Conservation (phyloP, 2,113 vertebrate genomes). For the Lophotis ruficrista region DNA sequence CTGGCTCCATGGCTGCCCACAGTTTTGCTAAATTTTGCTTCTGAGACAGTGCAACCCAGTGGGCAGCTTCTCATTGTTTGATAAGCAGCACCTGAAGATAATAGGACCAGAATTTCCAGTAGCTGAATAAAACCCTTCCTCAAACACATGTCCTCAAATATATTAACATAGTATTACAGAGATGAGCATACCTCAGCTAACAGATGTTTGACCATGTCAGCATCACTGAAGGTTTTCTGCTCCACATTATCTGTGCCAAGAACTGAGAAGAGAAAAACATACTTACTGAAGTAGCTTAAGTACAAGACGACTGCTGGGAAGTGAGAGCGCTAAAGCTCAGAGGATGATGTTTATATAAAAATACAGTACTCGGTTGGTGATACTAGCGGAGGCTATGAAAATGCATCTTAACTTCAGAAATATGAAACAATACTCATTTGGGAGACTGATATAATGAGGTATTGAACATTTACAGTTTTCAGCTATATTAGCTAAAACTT, state of each 20-base stretch:
- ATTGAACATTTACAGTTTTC: not conserved
- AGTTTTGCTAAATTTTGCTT: not conserved
- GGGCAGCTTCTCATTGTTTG: not conserved
- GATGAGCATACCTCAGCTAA: slow-evolving; percentile 85
- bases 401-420: not conserved
- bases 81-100: not conserved
- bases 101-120: not conserved
- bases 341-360: not conserved
- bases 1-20: not conserved
- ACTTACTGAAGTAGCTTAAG: not conserved
- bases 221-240: slow-evolving; percentile 89
- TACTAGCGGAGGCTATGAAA: not conserved
- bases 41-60: not conserved
- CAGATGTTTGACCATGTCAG: slow-evolving; percentile 91
- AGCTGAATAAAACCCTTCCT: not conserved
- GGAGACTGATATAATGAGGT: not conserved
- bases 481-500: not conserved
- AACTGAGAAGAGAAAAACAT: slow-evolving; percentile 75
- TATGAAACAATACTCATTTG: not conserved
- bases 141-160: not conserved
- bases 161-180: not conserved
- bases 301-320: not conserved
- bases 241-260: slow-evolving; percentile 85
- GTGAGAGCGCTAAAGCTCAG: not conserved
- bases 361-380: not conserved